These are phyloP conservation scores for Neodiprion pinetum DNA, from an alignment of 1,140 invertebrate species.

Conservation along the genomic window DNA sequence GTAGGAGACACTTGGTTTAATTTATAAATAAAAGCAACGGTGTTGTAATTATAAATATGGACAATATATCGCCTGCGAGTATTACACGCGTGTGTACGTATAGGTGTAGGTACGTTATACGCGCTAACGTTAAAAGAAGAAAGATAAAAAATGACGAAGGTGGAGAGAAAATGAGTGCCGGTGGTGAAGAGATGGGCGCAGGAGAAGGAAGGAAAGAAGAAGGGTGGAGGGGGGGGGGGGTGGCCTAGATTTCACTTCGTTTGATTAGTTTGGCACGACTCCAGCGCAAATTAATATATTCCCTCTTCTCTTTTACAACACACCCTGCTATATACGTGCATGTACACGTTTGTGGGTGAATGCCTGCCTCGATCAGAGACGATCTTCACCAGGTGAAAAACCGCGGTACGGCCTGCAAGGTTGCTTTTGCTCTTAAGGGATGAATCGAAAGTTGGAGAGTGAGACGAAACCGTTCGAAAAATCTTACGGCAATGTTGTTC, in stretches of 20 bases:
- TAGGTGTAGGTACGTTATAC: too few relatives aligned
- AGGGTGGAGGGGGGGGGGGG: conserved; percentile 27
- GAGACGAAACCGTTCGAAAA: too few relatives aligned
- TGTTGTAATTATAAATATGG: too few relatives aligned
- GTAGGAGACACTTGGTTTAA: too few relatives aligned
- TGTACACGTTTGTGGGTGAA: too few relatives aligned
- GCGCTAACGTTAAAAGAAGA: neutral
- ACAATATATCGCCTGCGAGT: too few relatives aligned
- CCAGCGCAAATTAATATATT: conserved; percentile 61
- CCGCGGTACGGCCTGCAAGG: neutral
- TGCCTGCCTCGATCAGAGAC: neutral
- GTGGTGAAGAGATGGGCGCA: neutral
- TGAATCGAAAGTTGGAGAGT: too few relatives aligned
- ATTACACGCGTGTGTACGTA: too few relatives aligned
- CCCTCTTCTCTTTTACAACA: conserved; percentile 29
- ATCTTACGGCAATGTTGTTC: too few relatives aligned
- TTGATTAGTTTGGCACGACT: conserved; percentile 61
- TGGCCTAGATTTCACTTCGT: conserved; percentile 64
- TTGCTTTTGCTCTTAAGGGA: too few relatives aligned
- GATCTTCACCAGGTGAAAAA: neutral
- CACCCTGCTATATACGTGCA: too few relatives aligned
- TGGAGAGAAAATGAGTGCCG: neutral
- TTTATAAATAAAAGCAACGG: too few relatives aligned
- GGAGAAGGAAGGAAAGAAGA: conserved; percentile 3
- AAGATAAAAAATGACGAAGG: conserved; percentile 1